Conservation (phyloP, 2,797 vertebrate species). For the Acipenser transmontanus region DNA sequence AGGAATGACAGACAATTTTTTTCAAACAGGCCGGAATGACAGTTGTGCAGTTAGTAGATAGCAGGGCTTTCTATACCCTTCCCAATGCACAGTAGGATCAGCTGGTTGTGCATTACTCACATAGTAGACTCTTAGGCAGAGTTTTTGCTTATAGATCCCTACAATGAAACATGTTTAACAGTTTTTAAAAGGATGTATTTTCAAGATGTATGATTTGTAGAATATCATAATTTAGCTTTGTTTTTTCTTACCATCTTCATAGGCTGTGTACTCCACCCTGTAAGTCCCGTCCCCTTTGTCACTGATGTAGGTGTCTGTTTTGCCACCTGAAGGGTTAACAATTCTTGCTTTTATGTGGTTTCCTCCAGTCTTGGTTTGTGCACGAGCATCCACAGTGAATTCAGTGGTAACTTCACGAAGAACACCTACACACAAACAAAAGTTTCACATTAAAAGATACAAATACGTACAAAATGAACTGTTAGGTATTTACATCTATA, state of each 20-base stretch:
- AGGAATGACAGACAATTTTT: neutral
- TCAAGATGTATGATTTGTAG: no score
- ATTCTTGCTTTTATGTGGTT: conserved; percentile 66
- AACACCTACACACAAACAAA: conserved; percentile 65
- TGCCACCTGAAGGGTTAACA: conserved; percentile 72
- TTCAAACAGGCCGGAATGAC: neutral
- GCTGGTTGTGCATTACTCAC: neutral
- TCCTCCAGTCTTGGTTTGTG: conserved; percentile 59
- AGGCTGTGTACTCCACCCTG: conserved; percentile 80
- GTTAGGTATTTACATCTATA: neutral
- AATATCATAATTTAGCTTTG: no score
- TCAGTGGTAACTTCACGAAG: conserved; percentile 84
- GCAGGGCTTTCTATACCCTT: neutral
- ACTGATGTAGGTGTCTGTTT: conserved; percentile 72
- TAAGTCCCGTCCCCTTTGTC: conserved; percentile 84
- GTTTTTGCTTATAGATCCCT: neutral
- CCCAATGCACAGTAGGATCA: neutral
- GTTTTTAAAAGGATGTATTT: no score
- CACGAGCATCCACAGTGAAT: conserved; percentile 72
- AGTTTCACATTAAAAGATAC: neutral
- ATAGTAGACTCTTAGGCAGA: neutral
- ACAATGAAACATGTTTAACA: no score
- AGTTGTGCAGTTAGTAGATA: neutral
- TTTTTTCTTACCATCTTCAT: conserved; percentile 74
- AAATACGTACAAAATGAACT: neutral